phyloP scores from a whole-genome alignment of 2,113 vertebrate species.

The Amblyopsis rosae region DNA sequence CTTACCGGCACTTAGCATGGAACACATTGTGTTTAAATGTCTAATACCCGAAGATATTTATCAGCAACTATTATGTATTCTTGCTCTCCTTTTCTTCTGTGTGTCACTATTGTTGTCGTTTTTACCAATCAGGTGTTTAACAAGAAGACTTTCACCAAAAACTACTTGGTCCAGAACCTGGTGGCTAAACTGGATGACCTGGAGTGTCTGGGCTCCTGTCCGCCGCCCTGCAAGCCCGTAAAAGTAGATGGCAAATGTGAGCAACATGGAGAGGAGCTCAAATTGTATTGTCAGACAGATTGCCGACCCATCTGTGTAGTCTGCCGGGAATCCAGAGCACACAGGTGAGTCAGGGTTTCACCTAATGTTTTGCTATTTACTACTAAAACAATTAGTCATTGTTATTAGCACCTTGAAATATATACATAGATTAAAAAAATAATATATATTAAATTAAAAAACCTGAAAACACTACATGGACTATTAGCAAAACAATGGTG shows the following conservation, averaged over 20 bases:
- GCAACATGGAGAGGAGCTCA: constrained; percentile 76
- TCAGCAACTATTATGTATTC: too few relatives aligned
- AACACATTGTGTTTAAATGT: neutral
- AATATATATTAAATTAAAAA: too few relatives aligned
- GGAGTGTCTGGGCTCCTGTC: constrained; percentile 63
- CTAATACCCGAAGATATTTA: neutral
- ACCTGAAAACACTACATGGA: too few relatives aligned
- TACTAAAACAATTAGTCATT: too few relatives aligned
- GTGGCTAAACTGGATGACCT: constrained; percentile 76
- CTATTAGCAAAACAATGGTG: too few relatives aligned
- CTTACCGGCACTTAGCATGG: too few relatives aligned
- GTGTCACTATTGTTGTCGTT: neutral
- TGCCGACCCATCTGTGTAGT: constrained; percentile 77
- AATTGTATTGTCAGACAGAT: constrained; percentile 77
- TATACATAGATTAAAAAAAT: too few relatives aligned
- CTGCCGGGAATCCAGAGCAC: constrained; percentile 76
- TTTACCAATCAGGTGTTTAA: constrained; percentile 68
- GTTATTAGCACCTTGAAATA: too few relatives aligned
- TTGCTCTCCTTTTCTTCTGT: neutral
- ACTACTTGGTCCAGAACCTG: constrained; percentile 79
- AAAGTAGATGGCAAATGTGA: constrained; percentile 73
- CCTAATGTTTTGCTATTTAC: neutral
- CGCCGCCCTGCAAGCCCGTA: constrained; percentile 49
- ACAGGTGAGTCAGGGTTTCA: constrained; percentile 62
- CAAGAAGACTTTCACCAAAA: constrained; percentile 78